phyloP scores from a whole-genome alignment of 2,797 vertebrate genomes.

The Stomatorhinus walkeri region DNA sequence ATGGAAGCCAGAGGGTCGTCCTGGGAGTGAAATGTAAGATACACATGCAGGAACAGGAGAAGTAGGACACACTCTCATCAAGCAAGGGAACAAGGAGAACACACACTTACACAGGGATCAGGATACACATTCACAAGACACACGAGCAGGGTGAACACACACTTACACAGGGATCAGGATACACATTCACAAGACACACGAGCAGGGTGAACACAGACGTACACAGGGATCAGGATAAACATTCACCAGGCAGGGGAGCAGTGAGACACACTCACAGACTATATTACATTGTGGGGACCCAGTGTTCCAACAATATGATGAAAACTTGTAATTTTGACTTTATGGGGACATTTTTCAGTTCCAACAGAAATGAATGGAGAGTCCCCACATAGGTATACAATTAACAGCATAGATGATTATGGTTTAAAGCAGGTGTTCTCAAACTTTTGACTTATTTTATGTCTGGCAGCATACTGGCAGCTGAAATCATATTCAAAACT shows the following conservation, averaged over 20 bases:
- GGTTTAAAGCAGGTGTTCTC: neutral
- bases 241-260: no score
- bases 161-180: no score
- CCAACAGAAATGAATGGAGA: neutral
- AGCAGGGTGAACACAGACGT: no score
- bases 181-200: neutral
- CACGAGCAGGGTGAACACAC: no score
- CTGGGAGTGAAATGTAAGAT: neutral
- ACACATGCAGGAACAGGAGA: neutral
- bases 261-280: no score
- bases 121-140: no score
- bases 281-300: neutral
- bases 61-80: neutral
- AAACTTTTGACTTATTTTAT: neutral
- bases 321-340: neutral
- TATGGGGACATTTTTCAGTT: neutral
- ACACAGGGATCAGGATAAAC: no score
- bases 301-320: neutral
- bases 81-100: neutral
- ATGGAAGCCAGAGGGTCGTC: neutral
- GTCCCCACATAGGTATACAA: neutral
- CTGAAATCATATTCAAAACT: neutral
- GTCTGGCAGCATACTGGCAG: neutral
- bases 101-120: no score
- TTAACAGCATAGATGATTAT: neutral